Conservation (phyloP, 2,797 vertebrate species). For the Acropternis orthonyx region DNA sequence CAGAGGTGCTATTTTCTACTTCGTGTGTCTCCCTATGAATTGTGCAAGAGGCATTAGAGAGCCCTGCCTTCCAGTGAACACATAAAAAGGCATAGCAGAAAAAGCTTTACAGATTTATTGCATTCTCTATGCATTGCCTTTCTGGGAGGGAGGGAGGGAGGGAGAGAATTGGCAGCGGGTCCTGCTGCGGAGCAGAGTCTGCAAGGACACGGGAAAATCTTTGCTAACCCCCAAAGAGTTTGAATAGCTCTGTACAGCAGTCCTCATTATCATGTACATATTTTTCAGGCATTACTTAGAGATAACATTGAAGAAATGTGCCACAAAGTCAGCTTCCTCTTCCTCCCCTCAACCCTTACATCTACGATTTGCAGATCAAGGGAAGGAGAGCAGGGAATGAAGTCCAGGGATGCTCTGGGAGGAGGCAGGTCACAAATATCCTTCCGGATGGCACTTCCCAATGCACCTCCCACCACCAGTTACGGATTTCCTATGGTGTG, state of each 20-base stretch:
- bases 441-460: neutral
- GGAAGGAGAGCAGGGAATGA: neutral
- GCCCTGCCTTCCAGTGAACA: conserved; percentile 7
- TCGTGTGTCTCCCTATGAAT: conserved; percentile 47
- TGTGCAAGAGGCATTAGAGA: conserved; percentile 51
- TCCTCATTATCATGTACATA: neutral
- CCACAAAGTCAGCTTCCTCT: neutral
- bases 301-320: neutral
- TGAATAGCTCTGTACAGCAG: neutral
- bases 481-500: fast-evolving
- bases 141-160: neutral
- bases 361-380: neutral
- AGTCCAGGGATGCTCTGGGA: neutral
- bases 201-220: neutral
- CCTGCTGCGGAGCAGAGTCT: neutral
- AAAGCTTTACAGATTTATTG: conserved; percentile 27
- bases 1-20: conserved; percentile 57
- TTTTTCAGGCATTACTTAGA: neutral
- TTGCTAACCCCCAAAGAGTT: neutral
- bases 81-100: conserved; percentile 37
- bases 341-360: neutral
- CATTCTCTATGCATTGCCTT: neutral
- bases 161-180: neutral
- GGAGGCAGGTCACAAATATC: neutral
- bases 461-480: neutral